Evolutionary conservation across 2,113 vertebrate genomes (phyloP).

Genomic region (Microcebus jonahi): DNA sequence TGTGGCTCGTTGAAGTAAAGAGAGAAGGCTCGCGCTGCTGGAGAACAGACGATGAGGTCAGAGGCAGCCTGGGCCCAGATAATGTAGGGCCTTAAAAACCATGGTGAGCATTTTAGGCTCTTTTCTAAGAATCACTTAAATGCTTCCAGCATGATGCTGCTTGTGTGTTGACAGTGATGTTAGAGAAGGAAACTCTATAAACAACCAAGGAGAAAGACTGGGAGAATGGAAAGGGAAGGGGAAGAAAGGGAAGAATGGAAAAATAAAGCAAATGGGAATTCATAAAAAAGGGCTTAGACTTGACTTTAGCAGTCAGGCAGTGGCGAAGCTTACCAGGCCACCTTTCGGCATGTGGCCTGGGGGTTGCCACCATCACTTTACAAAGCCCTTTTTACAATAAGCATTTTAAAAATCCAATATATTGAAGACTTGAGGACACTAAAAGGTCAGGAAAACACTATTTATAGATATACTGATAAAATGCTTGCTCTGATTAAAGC

Average conservation of each 20-base stretch:
- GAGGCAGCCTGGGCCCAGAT: neutral
- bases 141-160: neutral
- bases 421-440: constrained; percentile 12
- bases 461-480: constrained; percentile 29
- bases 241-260: neutral
- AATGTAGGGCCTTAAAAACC: neutral
- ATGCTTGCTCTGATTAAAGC: constrained; percentile 33
- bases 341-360: neutral
- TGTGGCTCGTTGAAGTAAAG: neutral
- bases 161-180: neutral
- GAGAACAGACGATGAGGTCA: neutral
- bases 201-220: neutral
- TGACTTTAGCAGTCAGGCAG: neutral
- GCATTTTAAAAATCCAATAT: constrained; percentile 57
- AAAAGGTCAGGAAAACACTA: constrained; percentile 2
- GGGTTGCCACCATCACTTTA: neutral
- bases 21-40: neutral
- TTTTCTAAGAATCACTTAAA: neutral
- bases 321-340: neutral
- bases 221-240: too few relatives aligned
- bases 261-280: neutral
- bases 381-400: neutral
- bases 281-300: neutral
- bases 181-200: constrained; percentile 9
- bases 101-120: neutral